These are phyloP conservation scores for Capromys pilorides DNA, from an alignment of 2,797 vertebrate species.

Conservation along the genomic window DNA sequence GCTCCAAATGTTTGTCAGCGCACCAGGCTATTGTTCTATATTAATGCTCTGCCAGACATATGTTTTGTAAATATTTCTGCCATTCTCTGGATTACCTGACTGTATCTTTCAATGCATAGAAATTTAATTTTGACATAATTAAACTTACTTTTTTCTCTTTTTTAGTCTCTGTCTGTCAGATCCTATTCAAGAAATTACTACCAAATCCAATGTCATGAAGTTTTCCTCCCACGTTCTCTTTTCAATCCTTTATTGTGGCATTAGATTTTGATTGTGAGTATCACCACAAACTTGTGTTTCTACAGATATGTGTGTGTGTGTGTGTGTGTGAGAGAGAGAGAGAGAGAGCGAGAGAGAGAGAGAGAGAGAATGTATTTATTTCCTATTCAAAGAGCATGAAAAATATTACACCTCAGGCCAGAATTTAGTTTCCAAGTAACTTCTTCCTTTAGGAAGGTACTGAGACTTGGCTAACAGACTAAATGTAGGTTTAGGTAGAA, in stretches of 20 bases:
- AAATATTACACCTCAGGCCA: neutral
- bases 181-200: neutral
- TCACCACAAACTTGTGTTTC: neutral
- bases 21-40: neutral
- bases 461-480: neutral
- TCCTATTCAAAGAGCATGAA: neutral
- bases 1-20: neutral
- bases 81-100: neutral
- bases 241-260: neutral
- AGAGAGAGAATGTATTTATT: neutral
- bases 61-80: neutral
- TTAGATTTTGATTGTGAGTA: slow-evolving; percentile 5
- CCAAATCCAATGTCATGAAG: neutral
- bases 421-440: neutral
- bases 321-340: too few relatives aligned
- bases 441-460: neutral
- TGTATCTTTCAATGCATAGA: neutral
- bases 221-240: neutral
- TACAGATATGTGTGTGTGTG: neutral
- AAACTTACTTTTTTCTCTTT: neutral
- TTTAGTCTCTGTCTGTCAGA: neutral
- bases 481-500: neutral
- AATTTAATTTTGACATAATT: neutral
- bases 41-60: neutral
- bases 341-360: neutral